These are phyloP conservation scores for Cephus cinctus DNA, from an alignment of 1,140 invertebrate genomes.

Conservation along the genomic window DNA sequence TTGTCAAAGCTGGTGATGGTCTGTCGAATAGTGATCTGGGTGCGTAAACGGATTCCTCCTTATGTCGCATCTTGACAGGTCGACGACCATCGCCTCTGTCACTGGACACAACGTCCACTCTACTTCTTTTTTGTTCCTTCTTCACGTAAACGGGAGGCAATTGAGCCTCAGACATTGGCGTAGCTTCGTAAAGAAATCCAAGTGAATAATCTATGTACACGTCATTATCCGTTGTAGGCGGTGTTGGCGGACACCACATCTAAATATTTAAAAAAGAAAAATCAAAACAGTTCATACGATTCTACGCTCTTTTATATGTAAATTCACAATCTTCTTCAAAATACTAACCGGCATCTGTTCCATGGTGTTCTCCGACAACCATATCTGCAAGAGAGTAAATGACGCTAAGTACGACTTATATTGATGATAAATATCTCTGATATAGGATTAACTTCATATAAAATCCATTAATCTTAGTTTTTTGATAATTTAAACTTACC, in stretches of 20 bases:
- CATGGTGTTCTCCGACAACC: constrained; percentile 69
- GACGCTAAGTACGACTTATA: neutral
- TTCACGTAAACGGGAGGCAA: constrained; percentile 84
- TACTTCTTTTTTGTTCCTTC: constrained; percentile 74
- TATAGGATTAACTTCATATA: too few species aligned
- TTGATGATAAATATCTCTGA: too few species aligned
- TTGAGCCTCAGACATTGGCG: constrained; percentile 78
- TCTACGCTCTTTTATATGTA: neutral
- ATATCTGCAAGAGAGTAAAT: constrained; percentile 62
- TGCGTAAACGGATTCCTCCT: constrained; percentile 75
- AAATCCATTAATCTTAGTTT: too few species aligned
- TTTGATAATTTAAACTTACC: too few species aligned
- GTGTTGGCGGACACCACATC: constrained; percentile 95
- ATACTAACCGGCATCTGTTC: constrained; percentile 77
- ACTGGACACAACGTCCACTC: constrained; percentile 61
- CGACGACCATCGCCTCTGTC: constrained; percentile 59
- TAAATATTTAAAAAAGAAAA: constrained; percentile 44
- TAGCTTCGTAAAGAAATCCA: constrained; percentile 81
- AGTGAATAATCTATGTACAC: constrained; percentile 86
- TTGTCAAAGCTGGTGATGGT: constrained; percentile 74
- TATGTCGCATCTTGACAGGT: constrained; percentile 65
- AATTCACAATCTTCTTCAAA: constrained; percentile 13
- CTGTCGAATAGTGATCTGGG: constrained; percentile 86
- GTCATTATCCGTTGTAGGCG: constrained; percentile 87
- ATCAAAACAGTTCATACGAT: constrained; percentile 11